These are phyloP conservation scores for Odontophorus gujanensis DNA, from an alignment of 2,113 vertebrate genomes.

Conservation along the genomic window DNA sequence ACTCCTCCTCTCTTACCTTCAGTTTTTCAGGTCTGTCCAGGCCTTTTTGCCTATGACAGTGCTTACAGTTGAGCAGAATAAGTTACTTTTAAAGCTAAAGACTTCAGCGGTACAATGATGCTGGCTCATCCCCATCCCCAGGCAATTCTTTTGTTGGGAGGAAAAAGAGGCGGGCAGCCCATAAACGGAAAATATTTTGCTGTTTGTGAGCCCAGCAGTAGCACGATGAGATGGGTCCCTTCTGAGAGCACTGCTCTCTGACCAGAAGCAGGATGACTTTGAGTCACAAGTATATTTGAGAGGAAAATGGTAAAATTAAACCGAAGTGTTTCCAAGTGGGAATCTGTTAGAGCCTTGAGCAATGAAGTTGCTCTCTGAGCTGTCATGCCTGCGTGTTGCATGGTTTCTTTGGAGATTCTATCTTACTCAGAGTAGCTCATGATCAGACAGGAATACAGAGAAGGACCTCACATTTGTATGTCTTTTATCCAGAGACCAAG, in stretches of 20 bases:
- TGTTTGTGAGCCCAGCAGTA: neutral
- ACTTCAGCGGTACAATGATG: neutral
- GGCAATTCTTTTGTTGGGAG: neutral
- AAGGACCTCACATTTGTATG: constrained; percentile 27
- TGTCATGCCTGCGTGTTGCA: neutral
- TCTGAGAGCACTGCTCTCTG: neutral
- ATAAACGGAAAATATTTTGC: neutral
- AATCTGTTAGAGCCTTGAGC: neutral
- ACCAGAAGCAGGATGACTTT: neutral
- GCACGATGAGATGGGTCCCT: neutral
- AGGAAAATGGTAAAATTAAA: neutral
- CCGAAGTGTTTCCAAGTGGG: neutral
- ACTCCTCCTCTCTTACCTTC: neutral
- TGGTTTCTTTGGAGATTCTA: neutral
- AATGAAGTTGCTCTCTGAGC: neutral
- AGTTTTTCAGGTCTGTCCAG: neutral
- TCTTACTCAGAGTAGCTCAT: constrained; percentile 2
- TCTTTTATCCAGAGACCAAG: constrained; percentile 34
- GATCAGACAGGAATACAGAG: constrained; percentile 4
- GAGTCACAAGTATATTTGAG: constrained; percentile 13
- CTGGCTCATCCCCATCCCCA: neutral
- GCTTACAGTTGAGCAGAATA: neutral
- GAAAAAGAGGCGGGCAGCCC: neutral
- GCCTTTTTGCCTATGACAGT: neutral
- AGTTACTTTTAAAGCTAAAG: neutral